Evolutionary conservation across 1,140 invertebrate genomes (phyloP).

Genomic region (Mesaphorura yosii): DNA sequence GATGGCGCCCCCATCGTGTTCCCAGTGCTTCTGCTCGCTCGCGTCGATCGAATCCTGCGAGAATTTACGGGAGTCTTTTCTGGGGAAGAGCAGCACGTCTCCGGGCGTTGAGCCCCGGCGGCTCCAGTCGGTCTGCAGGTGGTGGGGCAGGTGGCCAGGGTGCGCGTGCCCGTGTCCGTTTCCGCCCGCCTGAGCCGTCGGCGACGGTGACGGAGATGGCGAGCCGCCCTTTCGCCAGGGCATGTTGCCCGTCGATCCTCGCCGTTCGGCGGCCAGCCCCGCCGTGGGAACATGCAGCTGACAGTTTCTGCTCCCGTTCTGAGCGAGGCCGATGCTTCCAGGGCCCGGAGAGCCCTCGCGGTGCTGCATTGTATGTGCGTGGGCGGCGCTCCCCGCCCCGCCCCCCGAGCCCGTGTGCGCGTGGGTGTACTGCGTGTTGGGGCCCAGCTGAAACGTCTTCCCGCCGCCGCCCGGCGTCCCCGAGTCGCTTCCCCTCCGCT

Average conservation of each 20-base stretch:
- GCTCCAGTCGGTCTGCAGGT: background rate
- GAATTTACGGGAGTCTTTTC: slow-evolving; percentile 29
- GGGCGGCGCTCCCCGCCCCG: slow-evolving; percentile 9
- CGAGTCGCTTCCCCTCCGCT: slow-evolving; percentile 27
- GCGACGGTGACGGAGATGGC: slow-evolving; percentile 14
- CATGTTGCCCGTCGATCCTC: slow-evolving; percentile 30
- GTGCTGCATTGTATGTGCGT: slow-evolving; percentile 1
- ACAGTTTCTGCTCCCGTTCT: slow-evolving; percentile 14
- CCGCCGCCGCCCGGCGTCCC: too few relatives aligned
- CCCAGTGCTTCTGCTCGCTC: slow-evolving; percentile 23
- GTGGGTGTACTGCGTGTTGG: slow-evolving; percentile 10
- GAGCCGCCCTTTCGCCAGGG: slow-evolving; percentile 23
- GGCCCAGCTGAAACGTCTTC: slow-evolving; percentile 20
- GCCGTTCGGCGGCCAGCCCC: slow-evolving; percentile 14
- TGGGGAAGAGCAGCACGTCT: slow-evolving; percentile 22
- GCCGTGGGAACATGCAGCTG: slow-evolving; percentile 19
- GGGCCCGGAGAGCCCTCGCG: slow-evolving; percentile 1
- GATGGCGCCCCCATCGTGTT: slow-evolving; percentile 12
- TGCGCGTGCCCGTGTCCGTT: background rate
- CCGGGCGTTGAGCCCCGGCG: slow-evolving; percentile 29
- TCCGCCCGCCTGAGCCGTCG: slow-evolving; percentile 2
- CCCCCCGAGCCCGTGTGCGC: slow-evolving; percentile 3
- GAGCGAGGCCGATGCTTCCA: too few relatives aligned
- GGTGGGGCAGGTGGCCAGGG: background rate
- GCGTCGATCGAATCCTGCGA: slow-evolving; percentile 32